These are phyloP conservation scores for Drosophila yooni DNA, from an alignment of 2,888 invertebrate species.

Conservation along the genomic window DNA sequence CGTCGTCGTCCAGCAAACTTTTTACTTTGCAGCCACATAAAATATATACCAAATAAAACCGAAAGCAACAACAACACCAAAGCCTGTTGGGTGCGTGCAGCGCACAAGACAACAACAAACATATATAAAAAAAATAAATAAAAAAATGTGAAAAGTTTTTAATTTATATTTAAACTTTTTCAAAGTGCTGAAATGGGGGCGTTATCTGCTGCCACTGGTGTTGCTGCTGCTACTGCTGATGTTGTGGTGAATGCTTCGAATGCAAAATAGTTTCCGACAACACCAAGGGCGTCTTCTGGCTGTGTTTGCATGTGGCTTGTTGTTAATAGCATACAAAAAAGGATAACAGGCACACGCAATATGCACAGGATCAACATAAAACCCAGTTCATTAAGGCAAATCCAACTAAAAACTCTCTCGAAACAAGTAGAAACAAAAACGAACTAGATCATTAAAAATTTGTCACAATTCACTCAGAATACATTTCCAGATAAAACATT, in stretches of 20 bases:
- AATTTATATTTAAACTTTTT: constrained; percentile 84
- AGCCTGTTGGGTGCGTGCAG: constrained; percentile 18
- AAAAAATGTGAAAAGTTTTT: constrained; percentile 83
- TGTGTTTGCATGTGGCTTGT: constrained; percentile 51
- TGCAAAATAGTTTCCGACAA: constrained; percentile 73
- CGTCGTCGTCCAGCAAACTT: constrained; percentile 75
- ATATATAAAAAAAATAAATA: not conserved
- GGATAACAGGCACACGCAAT: constrained; percentile 44
- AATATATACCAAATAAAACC: constrained; percentile 65
- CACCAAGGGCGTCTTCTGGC: constrained; percentile 47
- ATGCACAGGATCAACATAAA: constrained; percentile 40
- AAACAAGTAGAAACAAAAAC: not conserved
- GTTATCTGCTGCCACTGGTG: constrained; percentile 60
- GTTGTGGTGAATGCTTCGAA: constrained; percentile 57
- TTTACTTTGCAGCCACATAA: constrained; percentile 77
- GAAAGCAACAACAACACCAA: constrained; percentile 39
- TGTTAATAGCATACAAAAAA: constrained; percentile 54
- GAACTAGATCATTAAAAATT: not conserved
- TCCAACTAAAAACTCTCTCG: constrained; percentile 7
- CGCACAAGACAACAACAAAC: constrained; percentile 8
- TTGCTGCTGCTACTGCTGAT: constrained; percentile 30
- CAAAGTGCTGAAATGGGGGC: constrained; percentile 81
- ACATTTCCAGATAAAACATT: constrained; percentile 6
- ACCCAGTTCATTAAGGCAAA: constrained; percentile 49
- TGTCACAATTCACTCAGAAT: not conserved